Evolutionary conservation across 1,140 invertebrate genomes (phyloP).

Genomic region (Aphaenogaster floridana): DNA sequence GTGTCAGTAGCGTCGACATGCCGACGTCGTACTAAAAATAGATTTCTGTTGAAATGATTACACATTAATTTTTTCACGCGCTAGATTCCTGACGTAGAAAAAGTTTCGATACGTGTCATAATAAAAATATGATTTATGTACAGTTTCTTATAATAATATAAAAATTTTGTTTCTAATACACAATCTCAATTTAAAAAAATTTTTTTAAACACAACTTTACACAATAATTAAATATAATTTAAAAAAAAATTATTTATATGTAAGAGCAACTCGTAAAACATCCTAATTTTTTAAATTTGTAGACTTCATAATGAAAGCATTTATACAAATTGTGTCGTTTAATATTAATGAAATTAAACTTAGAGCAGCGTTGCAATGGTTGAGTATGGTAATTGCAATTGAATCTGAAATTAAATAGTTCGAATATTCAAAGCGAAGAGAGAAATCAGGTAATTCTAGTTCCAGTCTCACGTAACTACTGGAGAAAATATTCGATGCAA

Average conservation of each 20-base stretch:
- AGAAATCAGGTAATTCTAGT: not conserved
- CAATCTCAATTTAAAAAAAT: not conserved
- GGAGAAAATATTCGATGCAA: not conserved
- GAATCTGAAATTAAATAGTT: constrained; percentile 11
- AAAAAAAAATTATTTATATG: not conserved
- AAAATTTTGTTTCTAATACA: not conserved
- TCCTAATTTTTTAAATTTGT: not conserved
- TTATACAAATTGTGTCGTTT: constrained; percentile 10
- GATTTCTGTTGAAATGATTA: constrained; percentile 25
- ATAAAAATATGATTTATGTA: constrained; percentile 24
- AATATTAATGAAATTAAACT: constrained; percentile 1
- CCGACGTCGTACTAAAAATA: constrained; percentile 8
- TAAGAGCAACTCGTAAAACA: not conserved
- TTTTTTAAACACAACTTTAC: not conserved
- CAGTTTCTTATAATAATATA: not conserved
- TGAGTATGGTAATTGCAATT: not conserved
- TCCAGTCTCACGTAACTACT: not conserved
- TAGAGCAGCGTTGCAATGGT: not conserved
- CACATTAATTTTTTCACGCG: not conserved
- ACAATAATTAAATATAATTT: no score
- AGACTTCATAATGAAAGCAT: not conserved
- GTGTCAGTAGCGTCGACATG: constrained; percentile 24
- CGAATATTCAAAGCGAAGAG: not conserved
- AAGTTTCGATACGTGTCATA: not conserved
- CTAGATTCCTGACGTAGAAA: not conserved